A percentile compares a stretch with the other conserved stretches of the same genome.
Conservation (phyloP, 2,113 vertebrate genomes). For the Callopanchax toddi region DNA sequence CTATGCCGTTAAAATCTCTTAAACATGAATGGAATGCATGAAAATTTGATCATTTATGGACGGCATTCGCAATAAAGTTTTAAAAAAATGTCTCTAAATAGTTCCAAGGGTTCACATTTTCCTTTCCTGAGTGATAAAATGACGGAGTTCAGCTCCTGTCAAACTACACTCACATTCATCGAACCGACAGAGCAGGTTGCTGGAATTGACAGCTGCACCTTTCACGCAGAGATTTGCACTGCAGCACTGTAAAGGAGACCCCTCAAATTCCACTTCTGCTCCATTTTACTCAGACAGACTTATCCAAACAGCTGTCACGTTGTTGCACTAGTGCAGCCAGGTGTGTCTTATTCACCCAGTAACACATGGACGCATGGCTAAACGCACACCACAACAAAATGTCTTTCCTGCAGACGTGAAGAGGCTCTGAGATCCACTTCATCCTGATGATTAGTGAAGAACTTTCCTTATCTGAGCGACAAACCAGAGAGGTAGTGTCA, state of each 20-base stretch:
- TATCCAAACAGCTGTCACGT: not conserved
- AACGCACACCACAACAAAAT: not conserved
- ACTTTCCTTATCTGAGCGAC: not conserved
- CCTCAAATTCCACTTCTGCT: not conserved
- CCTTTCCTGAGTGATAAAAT: not conserved
- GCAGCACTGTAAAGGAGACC: not conserved
- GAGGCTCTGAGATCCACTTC: not conserved
- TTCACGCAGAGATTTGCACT: not conserved
- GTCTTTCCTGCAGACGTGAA: not conserved
- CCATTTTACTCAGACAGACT: not conserved
- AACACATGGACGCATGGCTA: not conserved
- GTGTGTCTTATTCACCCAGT: not conserved
- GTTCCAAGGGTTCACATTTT: no score
- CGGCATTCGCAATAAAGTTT: not conserved
- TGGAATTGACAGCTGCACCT: not conserved
- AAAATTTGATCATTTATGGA: not conserved
- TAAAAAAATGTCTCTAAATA: no score
- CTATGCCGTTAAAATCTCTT: not conserved
- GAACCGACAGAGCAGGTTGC: slow-evolving; percentile 1
- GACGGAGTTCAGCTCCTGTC: slow-evolving; percentile 28
- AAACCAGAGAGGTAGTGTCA: not conserved
- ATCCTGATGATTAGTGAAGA: not conserved
- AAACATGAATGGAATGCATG: no score
- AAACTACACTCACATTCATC: not conserved
- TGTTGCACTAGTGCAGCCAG: not conserved